Percentiles rank a stretch among this genome's conserved stretches.
Conservation (phyloP, 1,140 invertebrate genomes). For the Zaprionus camerounensis region DNA sequence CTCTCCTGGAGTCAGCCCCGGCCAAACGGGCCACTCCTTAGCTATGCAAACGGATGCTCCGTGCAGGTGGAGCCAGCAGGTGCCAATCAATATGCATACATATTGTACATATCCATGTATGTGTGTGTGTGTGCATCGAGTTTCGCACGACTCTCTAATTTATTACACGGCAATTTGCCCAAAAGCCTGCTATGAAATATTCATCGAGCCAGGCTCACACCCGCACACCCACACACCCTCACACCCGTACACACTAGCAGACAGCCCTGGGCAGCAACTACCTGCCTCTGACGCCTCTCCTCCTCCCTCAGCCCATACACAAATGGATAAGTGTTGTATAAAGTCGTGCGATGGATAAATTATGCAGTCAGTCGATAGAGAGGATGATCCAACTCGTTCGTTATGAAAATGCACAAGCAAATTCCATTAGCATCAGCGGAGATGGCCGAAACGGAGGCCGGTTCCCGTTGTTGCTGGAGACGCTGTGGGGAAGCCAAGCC, state of each 20-base stretch:
- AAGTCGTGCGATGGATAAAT: constrained; percentile 31
- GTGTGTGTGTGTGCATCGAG: constrained; percentile 21
- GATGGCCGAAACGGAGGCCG: background rate
- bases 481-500: background rate
- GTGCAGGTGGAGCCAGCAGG: constrained; percentile 31
- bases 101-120: background rate
- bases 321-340: constrained; percentile 29
- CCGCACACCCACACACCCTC: background rate
- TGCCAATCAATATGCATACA: constrained; percentile 50
- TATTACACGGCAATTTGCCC: constrained; percentile 69
- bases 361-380: constrained; percentile 15
- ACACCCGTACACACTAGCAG: constrained; percentile 2
- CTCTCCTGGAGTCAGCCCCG: background rate
- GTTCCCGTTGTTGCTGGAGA: background rate
- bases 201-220: constrained; percentile 40
- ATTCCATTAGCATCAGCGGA: constrained; percentile 29
- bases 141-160: constrained; percentile 56
- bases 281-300: background rate
- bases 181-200: constrained; percentile 77
- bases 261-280: background rate
- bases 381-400: constrained; percentile 33
- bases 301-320: background rate
- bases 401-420: constrained; percentile 38
- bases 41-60: constrained; percentile 46
- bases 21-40: constrained; percentile 33